Evolutionary conservation across 1,140 invertebrate species (phyloP).

Genomic region (Drosophila burlai): DNA sequence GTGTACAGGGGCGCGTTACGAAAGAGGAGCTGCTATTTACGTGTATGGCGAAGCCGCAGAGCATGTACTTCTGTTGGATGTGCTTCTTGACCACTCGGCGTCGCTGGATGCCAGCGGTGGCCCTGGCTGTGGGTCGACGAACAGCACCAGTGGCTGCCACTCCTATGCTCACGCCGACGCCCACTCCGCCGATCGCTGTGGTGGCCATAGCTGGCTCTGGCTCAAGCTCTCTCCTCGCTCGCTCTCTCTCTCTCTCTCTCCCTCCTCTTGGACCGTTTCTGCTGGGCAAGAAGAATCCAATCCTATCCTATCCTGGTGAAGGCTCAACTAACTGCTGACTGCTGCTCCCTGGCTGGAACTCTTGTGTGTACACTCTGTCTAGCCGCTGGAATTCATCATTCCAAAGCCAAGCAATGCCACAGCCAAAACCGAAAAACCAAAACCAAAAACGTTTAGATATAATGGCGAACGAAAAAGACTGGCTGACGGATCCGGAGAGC

Average conservation of each 20-base stretch:
- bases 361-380: slow-evolving; percentile 58
- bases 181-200: slow-evolving; percentile 38
- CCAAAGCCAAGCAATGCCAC: slow-evolving; percentile 20
- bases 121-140: slow-evolving; percentile 60
- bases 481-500: slow-evolving; percentile 20
- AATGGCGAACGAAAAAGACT: slow-evolving; percentile 55
- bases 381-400: slow-evolving; percentile 72
- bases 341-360: slow-evolving; percentile 35
- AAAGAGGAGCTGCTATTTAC: slow-evolving; percentile 56
- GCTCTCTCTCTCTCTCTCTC: neutral
- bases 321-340: neutral
- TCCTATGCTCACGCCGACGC: slow-evolving; percentile 6
- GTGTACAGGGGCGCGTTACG: neutral
- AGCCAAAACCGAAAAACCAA: slow-evolving; percentile 6
- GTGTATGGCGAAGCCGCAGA: slow-evolving; percentile 84
- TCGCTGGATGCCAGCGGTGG: slow-evolving; percentile 78
- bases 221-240: neutral
- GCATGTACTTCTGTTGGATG: slow-evolving; percentile 84
- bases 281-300: neutral
- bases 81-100: slow-evolving; percentile 83
- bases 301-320: neutral
- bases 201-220: slow-evolving; percentile 39
- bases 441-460: slow-evolving; percentile 57
- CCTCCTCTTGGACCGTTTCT: neutral
- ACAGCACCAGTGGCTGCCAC: slow-evolving; percentile 33